Evolutionary conservation across 2,888 invertebrate species (phyloP).

Genomic region (Neoaliturus tenellus): DNA sequence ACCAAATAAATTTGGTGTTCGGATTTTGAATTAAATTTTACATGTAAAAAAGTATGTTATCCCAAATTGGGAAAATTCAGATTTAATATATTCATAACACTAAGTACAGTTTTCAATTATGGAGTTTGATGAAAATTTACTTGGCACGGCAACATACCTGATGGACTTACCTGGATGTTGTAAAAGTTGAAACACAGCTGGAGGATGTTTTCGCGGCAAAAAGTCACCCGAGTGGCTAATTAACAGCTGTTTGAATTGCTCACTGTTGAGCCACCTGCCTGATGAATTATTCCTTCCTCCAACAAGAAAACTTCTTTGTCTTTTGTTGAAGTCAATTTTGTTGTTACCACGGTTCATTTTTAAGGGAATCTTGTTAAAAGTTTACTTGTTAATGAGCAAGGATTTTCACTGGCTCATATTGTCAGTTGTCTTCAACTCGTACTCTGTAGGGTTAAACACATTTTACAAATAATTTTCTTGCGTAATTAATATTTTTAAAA

Average conservation of each 20-base stretch:
- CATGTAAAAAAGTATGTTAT: no score
- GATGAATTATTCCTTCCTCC: slow-evolving; percentile 42
- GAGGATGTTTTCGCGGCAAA: slow-evolving; percentile 7
- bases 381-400: not conserved
- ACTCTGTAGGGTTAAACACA: no score
- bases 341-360: not conserved
- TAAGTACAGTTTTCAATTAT: no score
- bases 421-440: no score
- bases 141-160: not conserved
- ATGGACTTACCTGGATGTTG: not conserved
- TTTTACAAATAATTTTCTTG: no score
- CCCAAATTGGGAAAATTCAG: no score
- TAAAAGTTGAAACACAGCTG: slow-evolving; percentile 15
- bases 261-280: slow-evolving; percentile 19
- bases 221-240: slow-evolving; percentile 36
- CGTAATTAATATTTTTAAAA: no score
- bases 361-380: not conserved
- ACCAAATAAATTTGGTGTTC: no score
- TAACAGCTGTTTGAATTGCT: slow-evolving; percentile 42
- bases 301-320: slow-evolving; percentile 58
- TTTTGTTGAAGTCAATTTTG: slow-evolving; percentile 67
- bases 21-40: no score
- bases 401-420: no score
- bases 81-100: no score
- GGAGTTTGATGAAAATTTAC: not conserved